Evolutionary conservation across 2,888 invertebrate species (phyloP), one percentile per base, ranked within the genome.

Genomic region (Andrena hattorfiana): DNA sequence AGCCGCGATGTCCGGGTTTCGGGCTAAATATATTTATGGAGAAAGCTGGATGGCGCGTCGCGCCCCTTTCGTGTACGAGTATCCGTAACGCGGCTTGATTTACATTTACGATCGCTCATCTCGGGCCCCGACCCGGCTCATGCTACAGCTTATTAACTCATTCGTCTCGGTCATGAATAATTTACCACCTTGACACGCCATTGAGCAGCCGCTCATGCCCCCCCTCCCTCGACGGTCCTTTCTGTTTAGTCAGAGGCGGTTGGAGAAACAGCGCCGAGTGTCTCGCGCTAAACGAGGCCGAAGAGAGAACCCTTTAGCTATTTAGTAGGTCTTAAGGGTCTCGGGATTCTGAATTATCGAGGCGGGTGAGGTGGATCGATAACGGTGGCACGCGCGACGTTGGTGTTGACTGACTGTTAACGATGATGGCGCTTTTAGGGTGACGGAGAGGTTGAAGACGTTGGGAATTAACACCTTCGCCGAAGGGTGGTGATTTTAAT

Each of bases 81-180:
- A 81, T 81, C 81, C 81, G 75, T 83, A 59, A 63, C 81, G 67
- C 76, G 51, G 75, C 59, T 71, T 90, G 89, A 91, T 91, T 91
- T 90, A 91, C 91, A 91, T 91, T 91, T 91, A 90, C 90, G 89
- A 91, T 91, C 89, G 87, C 88, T 91, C 90, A 89, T 91, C 88
- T 88, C 86, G 77, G 83, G 83, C 81, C 78, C 85, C 75, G 77
- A 84, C 79, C 73, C 77, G 64, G 77, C 86, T 83, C 77, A 76
- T 79, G 83, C 85, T 87, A 84, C 85, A 87, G 87, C 90, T 90
- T 90, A 91, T 91, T 91, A 91, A 91, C 89, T 90, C 90, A 90
- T 91, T 91, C 89, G 86, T 91, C 86, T 89, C 85, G 83, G 85
- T 85, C 85, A 89, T 91, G 90, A 91, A 91, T 91, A 91, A 91